Base-by-base conservation (phyloP, 2,797 vertebrate species). In the Sphenopsis melanotis region DNA sequence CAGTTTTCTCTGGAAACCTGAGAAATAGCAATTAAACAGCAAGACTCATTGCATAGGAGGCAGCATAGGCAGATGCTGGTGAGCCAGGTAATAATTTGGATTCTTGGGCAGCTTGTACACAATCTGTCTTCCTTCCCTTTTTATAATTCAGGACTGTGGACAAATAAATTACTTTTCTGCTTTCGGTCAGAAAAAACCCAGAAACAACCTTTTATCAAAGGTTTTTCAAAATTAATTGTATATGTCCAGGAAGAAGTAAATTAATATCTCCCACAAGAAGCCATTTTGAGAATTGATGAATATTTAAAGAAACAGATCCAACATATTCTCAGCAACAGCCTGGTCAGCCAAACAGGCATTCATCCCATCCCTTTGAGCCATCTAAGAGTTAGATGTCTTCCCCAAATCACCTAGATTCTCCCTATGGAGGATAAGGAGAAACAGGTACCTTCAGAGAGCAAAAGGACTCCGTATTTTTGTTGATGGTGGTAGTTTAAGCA, bases 21-120 rank as follows among this genome's bases (percentile, higher is more conserved):
- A 93, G 27, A 12, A 89, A 63, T 11, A 46, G 15, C 26, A 92
- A 57, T 53, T 47, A 61, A 77, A 66, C 21, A 74, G 22, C 4
- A 71, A 87, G 17, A 39, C 5, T 63, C 0, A 0, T 17, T 77
- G 29, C 2, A 1, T 32, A 65, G 47, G 16, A 41, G 15, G 9
- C 8, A 18, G 55, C 0, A 0, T 20, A 84, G 29, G 24, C 15
- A 60, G n/a, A 59, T 36, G 19, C 16, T 64, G 44, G 11, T 76
- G 19, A 69, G 5, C 2, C 63, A 39, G 21, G 21, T 64, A 47
- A 50, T 18, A 36, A 36, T 39, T 32, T 78, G n/a, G 26, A 71
- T 71, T 88, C 39, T 68, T n/a, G 27, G 10, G 36, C 52, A 32
- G 12, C 6, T 37, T 75, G 10, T 69, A 47, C 3, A 10, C 5